Conservation (phyloP, 2,888 invertebrate genomes). For the Kuschelorhynchus macadamiae region DNA sequence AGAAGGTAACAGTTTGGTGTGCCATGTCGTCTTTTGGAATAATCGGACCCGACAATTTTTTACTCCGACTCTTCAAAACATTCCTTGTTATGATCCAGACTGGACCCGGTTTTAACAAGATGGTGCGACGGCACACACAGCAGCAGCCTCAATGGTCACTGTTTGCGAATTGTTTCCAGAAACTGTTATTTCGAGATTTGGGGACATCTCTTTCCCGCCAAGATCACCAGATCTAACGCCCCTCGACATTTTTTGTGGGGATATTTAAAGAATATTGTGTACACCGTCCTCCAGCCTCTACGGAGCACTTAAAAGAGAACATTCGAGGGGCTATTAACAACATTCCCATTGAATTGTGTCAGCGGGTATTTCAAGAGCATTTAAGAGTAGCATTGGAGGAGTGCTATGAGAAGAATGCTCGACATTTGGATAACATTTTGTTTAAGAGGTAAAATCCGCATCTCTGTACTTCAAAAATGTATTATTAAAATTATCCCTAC, state of each 20-base stretch:
- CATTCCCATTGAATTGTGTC: neutral
- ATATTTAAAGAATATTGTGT: too few relatives aligned
- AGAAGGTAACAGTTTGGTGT: neutral
- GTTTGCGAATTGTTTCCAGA: constrained; percentile 21
- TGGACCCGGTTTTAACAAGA: constrained; percentile 12
- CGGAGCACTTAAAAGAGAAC: neutral
- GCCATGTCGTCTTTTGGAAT: too few relatives aligned
- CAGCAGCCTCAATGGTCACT: constrained; percentile 20
- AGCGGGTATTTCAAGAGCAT: neutral
- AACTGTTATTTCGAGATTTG: constrained; percentile 18
- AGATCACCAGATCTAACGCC: constrained; percentile 29
- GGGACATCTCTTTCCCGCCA: constrained; percentile 22
- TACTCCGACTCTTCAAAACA: constrained; percentile 23
- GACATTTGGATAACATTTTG: too few relatives aligned
- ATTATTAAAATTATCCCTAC: neutral
- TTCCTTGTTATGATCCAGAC: constrained; percentile 9
- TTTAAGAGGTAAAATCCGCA: neutral
- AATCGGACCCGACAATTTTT: constrained; percentile 9
- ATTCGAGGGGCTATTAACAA: neutral
- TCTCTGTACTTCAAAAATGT: neutral
- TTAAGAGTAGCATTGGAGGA: too few relatives aligned
- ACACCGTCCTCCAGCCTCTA: too few relatives aligned
- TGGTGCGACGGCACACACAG: neutral
- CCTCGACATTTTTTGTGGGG: constrained; percentile 11
- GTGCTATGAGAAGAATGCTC: too few relatives aligned